Evolutionary conservation across 1,140 invertebrate genomes (phyloP).

Genomic region (Lucilia sericata): DNA sequence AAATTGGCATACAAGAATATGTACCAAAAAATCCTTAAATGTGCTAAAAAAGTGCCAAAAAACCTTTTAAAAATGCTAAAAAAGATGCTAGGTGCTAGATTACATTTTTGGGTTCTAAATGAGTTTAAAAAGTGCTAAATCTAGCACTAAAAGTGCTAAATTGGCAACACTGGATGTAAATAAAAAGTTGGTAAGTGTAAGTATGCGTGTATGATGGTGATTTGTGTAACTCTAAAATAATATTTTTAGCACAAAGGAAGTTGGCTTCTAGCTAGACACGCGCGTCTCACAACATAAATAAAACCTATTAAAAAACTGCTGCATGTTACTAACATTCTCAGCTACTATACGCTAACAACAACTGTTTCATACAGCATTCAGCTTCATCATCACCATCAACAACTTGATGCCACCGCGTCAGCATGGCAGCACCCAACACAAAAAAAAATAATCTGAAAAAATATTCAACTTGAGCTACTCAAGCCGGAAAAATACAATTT

Average conservation of each 20-base stretch:
- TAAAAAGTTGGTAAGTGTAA: no score
- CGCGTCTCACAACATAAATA: not conserved
- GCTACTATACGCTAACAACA: not conserved
- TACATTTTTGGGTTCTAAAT: no score
- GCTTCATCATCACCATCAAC: not conserved
- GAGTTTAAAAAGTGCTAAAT: no score
- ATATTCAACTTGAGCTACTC: slow-evolving; percentile 40
- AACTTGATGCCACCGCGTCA: not conserved
- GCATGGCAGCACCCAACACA: not conserved
- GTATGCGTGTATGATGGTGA: not conserved
- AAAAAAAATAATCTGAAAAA: not conserved
- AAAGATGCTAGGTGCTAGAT: no score
- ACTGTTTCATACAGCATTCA: not conserved
- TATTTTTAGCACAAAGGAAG: not conserved
- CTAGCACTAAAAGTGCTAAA: no score
- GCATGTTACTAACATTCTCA: not conserved
- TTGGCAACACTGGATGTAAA: no score
- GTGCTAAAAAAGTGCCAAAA: no score
- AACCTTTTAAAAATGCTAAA: no score
- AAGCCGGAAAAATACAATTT: slow-evolving; percentile 41
- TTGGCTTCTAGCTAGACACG: slow-evolving; percentile 30
- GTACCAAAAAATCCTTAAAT: no score
- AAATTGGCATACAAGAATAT: no score
- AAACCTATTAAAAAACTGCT: not conserved
- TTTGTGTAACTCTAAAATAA: not conserved